Conservation (phyloP, 2,797 vertebrate species). For the Sus cebifrons region DNA sequence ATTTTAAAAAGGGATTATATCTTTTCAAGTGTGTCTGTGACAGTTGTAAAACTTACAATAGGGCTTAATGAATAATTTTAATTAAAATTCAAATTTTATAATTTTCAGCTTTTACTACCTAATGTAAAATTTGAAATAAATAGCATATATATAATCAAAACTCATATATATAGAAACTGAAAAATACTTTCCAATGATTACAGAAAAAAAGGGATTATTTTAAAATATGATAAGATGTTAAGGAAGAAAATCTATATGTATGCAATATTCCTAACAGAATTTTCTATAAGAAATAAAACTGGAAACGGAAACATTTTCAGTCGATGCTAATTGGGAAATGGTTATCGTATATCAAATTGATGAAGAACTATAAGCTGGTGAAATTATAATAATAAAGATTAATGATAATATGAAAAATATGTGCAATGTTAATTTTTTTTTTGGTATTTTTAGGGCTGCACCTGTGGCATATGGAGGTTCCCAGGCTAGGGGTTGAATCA, state of each 20-base stretch:
- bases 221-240: constrained; percentile 41
- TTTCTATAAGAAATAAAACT: constrained; percentile 40
- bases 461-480: too few relatives aligned
- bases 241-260: background rate
- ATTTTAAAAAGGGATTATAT: constrained; percentile 32
- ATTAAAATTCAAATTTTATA: constrained; percentile 55
- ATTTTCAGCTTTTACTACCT: background rate
- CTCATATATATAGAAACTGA: constrained; percentile 10
- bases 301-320: constrained; percentile 46
- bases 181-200: constrained; percentile 59
- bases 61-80: constrained; percentile 58
- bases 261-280: constrained; percentile 33
- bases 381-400: constrained; percentile 41
- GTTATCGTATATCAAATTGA: background rate
- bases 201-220: constrained; percentile 9
- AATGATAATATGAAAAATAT: constrained; percentile 28
- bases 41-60: constrained; percentile 44
- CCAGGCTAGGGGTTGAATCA: too few relatives aligned
- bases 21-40: constrained; percentile 14
- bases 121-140: constrained; percentile 56
- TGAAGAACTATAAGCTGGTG: background rate
- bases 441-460: too few relatives aligned
- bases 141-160: constrained; percentile 36
- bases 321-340: constrained; percentile 21
- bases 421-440: constrained; percentile 18